Base-by-base conservation (phyloP, 2,888 invertebrate species). In the Metacarcinus magister region DNA sequence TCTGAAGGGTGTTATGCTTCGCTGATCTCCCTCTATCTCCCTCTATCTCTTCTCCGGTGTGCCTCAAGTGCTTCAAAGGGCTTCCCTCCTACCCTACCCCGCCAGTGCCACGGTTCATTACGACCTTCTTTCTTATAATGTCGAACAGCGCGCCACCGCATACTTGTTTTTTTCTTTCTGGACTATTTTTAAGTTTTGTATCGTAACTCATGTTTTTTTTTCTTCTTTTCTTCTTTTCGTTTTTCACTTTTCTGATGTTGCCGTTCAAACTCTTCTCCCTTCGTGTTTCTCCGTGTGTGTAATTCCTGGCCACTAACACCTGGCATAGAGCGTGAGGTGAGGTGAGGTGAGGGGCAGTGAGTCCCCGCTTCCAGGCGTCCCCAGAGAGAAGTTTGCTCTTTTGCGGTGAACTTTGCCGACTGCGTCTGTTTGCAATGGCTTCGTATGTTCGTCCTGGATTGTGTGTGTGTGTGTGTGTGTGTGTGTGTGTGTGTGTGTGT, bases 401-500 rank as follows among this genome's bases (percentile, higher is more conserved):
- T 82, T 28, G 82, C 28, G 82, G 32, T 82, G 32, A 82, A 82
- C 82, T 82, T 82, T 82, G 82, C 82, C 82, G 82, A 82, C 32
- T 43, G 91, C 8, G 23, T 44, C 46, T 44, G 91, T 44, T 43
- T 91, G 91, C 44, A 48, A 82, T 82, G 32, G 32, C 82, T 44
- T 44, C 48, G 93, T 93, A 67, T 82, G 75, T 67, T 54, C 54
- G 54, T 54, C 54, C 54, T 16, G 54, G 54, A 54, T 19, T 93
- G 92, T 93, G 48, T 93, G 54, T 93, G 48, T 46, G 28, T 54
- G 28, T 93, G 39, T 93, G 60, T 93, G 93, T 93, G 67, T 93
- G 16, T 67, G 16, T 82, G 82, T 82, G 82, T 93, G 93, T 93
- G 93, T 93, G 67, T 93, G 93, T 93, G 93, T 93, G 93, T 93